Evolutionary conservation across 2,113 vertebrate genomes (phyloP).

Genomic region (Pavo muticus): DNA sequence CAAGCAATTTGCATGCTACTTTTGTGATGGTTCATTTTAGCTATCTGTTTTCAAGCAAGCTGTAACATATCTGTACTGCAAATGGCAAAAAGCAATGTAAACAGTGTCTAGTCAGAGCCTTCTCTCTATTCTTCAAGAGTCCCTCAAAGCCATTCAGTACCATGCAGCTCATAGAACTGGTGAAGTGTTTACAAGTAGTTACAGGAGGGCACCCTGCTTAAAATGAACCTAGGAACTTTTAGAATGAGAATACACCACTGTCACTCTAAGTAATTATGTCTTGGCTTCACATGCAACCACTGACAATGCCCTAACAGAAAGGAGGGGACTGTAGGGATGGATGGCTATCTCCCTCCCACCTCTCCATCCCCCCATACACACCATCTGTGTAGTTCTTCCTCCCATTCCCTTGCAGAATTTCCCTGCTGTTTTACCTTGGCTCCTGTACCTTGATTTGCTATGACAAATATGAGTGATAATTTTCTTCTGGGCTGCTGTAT

Average conservation of each 20-base stretch:
- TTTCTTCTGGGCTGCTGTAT: neutral
- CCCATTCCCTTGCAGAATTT: rapidly evolving
- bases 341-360: neutral
- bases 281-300: neutral
- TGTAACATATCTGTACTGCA: neutral
- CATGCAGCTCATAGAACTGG: neutral
- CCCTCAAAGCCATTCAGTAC: neutral
- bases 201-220: neutral
- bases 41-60: neutral
- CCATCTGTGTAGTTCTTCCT: neutral
- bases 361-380: neutral
- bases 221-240: neutral
- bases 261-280: neutral
- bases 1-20: neutral
- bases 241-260: neutral
- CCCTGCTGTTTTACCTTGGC: neutral
- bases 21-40: neutral
- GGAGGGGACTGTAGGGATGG: neutral
- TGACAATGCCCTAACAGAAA: rapidly evolving
- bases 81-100: neutral
- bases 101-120: neutral
- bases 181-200: neutral
- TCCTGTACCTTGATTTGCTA: rapidly evolving
- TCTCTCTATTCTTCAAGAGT: neutral
- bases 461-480: rapidly evolving